Conservation (phyloP, 2,797 vertebrate species). For the Sebastes paucispinis region DNA sequence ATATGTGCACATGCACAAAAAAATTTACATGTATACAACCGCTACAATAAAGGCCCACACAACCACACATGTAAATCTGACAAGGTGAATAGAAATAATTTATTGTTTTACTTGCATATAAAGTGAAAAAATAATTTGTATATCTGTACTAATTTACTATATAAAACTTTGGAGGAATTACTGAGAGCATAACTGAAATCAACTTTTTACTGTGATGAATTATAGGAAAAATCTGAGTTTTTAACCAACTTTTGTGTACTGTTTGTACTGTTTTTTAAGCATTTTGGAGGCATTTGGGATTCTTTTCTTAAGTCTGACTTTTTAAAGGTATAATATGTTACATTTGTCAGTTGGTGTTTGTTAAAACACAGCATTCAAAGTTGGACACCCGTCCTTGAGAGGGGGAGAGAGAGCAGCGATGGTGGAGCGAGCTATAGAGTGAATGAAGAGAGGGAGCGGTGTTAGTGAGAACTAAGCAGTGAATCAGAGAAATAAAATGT, state of each 20-base stretch:
- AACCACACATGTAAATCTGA: background rate
- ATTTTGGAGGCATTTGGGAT: background rate
- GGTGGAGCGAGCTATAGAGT: too few relatives aligned
- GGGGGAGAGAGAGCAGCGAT: too few relatives aligned
- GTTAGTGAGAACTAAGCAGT: too few relatives aligned
- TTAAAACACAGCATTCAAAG: too few relatives aligned
- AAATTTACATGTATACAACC: background rate
- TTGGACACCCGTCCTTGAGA: too few relatives aligned
- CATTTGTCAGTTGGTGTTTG: too few relatives aligned
- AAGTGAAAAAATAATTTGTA: background rate
- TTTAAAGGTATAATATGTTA: background rate
- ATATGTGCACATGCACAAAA: too few relatives aligned
- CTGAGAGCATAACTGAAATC: background rate
- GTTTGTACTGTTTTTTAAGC: background rate
- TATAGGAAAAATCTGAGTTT: too few relatives aligned
- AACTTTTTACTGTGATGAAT: too few relatives aligned
- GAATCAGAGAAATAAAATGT: too few relatives aligned
- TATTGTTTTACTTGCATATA: background rate
- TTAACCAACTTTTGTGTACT: background rate
- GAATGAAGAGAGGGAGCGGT: too few relatives aligned
- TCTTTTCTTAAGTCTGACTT: background rate
- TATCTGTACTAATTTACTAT: background rate
- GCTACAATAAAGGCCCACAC: background rate
- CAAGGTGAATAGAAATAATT: background rate
- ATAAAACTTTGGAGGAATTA: background rate